These are phyloP conservation scores for Acrobasis suavella DNA, from an alignment of 2,888 invertebrate genomes.

Conservation along the genomic window DNA sequence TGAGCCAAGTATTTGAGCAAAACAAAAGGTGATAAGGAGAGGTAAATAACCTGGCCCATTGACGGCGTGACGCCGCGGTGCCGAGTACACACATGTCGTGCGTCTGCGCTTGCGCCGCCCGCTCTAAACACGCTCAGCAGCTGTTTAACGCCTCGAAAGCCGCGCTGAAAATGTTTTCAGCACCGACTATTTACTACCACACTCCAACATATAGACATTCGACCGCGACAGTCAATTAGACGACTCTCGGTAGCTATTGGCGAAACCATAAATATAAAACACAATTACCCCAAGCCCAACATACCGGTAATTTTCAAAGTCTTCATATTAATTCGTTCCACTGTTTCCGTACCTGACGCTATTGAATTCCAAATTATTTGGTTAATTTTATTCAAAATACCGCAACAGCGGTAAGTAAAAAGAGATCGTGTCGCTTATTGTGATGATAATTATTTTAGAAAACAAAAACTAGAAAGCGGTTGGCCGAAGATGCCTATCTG, in stretches of 20 bases:
- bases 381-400: conserved; percentile 79
- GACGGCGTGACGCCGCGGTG: conserved; percentile 64
- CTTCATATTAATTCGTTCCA: conserved; percentile 55
- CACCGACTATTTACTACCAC: conserved; percentile 33
- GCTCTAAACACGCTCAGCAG: conserved; percentile 51
- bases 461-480: conserved; percentile 81
- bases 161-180: conserved; percentile 64
- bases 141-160: conserved; percentile 65
- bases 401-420: conserved; percentile 78
- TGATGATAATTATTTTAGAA: conserved; percentile 81
- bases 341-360: conserved; percentile 52
- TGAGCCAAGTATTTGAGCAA: conserved; percentile 73
- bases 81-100: conserved; percentile 31
- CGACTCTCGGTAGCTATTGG: not conserved
- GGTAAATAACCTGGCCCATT: conserved; percentile 81
- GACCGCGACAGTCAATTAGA: not conserved
- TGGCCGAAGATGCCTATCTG: conserved; percentile 74
- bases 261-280: conserved; percentile 17
- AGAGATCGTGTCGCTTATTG: conserved; percentile 77
- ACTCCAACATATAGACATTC: conserved; percentile 8
- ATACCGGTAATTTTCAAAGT: conserved; percentile 29
- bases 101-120: conserved; percentile 37
- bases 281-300: conserved; percentile 6
- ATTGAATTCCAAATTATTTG: conserved; percentile 67
- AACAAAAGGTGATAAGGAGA: conserved; percentile 81